Evolutionary conservation across 2,888 invertebrate species (phyloP).

Genomic region (Cephus sareptanus): DNA sequence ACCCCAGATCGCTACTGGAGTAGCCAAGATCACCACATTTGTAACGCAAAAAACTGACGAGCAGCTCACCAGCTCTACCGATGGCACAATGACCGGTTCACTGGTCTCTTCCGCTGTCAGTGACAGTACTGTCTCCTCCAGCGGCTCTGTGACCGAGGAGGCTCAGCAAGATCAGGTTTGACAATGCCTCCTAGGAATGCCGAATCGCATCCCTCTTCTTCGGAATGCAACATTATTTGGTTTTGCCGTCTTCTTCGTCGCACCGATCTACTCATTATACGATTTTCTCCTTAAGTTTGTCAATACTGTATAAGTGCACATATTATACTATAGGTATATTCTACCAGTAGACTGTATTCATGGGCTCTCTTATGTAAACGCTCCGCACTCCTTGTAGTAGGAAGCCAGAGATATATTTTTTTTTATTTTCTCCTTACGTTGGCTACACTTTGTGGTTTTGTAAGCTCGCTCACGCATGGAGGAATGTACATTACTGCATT

Average conservation of each 20-base stretch:
- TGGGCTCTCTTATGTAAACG: not conserved
- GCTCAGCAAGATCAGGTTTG: constrained; percentile 64
- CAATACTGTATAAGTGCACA: not conserved
- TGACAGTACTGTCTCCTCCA: constrained; percentile 55
- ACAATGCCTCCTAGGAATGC: constrained; percentile 43
- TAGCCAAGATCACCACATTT: constrained; percentile 47
- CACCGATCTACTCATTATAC: constrained; percentile 7
- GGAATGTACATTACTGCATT: constrained; percentile 34
- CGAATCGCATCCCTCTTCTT: not conserved
- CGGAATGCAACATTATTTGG: constrained; percentile 15
- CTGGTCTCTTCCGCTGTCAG: constrained; percentile 51
- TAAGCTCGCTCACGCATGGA: constrained; percentile 38
- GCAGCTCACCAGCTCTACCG: constrained; percentile 48
- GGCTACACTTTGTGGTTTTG: constrained; percentile 17
- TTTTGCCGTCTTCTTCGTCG: constrained; percentile 3
- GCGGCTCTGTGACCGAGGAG: constrained; percentile 57
- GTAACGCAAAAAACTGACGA: constrained; percentile 44
- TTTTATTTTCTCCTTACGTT: constrained; percentile 1
- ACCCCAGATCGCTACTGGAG: constrained; percentile 45
- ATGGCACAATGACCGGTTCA: constrained; percentile 52
- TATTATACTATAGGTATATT: constrained; percentile 15
- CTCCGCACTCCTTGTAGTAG: constrained; percentile 15
- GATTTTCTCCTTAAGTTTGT: not conserved
- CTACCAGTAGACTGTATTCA: not conserved
- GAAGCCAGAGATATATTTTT: constrained; percentile 1